Base-by-base conservation (phyloP, 2,113 vertebrate genomes). In the Chamaea fasciata region DNA sequence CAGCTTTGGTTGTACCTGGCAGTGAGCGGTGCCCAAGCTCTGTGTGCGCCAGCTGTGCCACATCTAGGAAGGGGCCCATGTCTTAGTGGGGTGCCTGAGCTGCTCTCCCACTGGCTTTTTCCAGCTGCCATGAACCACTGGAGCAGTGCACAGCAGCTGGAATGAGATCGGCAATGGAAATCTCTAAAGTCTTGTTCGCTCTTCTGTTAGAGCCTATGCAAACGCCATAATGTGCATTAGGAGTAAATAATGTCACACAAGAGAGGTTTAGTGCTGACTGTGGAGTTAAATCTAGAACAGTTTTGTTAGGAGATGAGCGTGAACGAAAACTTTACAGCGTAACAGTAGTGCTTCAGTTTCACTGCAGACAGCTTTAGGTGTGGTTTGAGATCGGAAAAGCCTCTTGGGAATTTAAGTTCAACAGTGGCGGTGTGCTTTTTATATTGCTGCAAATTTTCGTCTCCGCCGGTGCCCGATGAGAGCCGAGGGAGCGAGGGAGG, bases 391-490 rank as follows among this genome's bases (percentile, higher is more conserved):
- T 8, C 6, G 4, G 50, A n/a, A 70, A 46, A 70, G 53, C 10
- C 68, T 37, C 68, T 13, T 11, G 4, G 56, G 73, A 47, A 13
- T 30, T 46, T 2, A 33, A 39, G 4, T 27, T 27, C 7, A 41
- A 9, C 17, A 5, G 60, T 3, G 31, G 22, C 22, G 13, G n/a
- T 7, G 28, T 12, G 23, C 16, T 55, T n/a, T 42, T 11, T 20
- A 7, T 5, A 3, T 16, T 3, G 42, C 73, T 15, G 28, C 63
- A 1, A 8, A 11, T 37, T 23, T 37, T 4, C 11, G 0, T 11
- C 50, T 46, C 6, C 1, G 15, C 42, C 2, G 35, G 5, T 7
- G 62, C 21, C 39, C 7, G 17, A 7, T 0, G 52, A 9, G 44
- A 74, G 35, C 67, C 24, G 52, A 15, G 33, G n/a, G 28, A 50